phyloP scores from a whole-genome alignment of 2,888 invertebrate species.

The Parascotia fuliginaria region DNA sequence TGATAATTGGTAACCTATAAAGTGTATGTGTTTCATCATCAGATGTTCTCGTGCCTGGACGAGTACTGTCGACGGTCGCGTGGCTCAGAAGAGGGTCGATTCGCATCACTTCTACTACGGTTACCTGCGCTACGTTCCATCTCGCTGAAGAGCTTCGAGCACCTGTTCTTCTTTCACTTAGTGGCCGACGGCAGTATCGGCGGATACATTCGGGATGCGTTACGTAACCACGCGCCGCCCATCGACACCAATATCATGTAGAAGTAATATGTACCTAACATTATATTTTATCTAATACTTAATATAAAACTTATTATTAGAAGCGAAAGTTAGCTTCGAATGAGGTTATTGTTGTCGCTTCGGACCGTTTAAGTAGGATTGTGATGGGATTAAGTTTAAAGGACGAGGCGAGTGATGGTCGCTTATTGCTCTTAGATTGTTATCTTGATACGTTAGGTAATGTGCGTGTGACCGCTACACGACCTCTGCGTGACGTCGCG shows the following conservation, averaged over 20 bases:
- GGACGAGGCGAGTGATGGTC: constrained; percentile 18
- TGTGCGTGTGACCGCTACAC: constrained; percentile 30
- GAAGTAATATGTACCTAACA: constrained; percentile 15
- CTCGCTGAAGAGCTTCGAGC: constrained; percentile 97
- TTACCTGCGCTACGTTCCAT: constrained; percentile 96
- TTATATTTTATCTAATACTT: constrained; percentile 6
- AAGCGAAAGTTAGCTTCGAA: constrained; percentile 36
- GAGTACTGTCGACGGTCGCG: constrained; percentile 96
- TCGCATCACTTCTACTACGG: constrained; percentile 96
- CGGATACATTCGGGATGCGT: constrained; percentile 92
- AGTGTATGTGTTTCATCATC: constrained; percentile 6
- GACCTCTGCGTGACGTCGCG: constrained; percentile 20
- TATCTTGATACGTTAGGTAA: constrained; percentile 28
- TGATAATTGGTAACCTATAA: background rate
- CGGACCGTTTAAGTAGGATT: constrained; percentile 28
- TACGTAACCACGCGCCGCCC: constrained; percentile 87
- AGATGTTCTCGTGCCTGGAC: constrained; percentile 96
- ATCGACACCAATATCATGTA: constrained; percentile 69
- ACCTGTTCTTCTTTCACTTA: constrained; percentile 97
- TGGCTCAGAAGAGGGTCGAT: constrained; percentile 96
- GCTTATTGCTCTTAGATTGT: constrained; percentile 27
- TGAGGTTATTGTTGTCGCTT: constrained; percentile 27
- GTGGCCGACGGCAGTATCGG: constrained; percentile 95
- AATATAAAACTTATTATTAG: constrained; percentile 6
- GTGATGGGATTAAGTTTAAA: constrained; percentile 28